Percentiles rank a stretch among this genome's conserved stretches.
Evolutionary conservation across 2,888 invertebrate species (phyloP).

Genomic region (Miltochrista miniata): DNA sequence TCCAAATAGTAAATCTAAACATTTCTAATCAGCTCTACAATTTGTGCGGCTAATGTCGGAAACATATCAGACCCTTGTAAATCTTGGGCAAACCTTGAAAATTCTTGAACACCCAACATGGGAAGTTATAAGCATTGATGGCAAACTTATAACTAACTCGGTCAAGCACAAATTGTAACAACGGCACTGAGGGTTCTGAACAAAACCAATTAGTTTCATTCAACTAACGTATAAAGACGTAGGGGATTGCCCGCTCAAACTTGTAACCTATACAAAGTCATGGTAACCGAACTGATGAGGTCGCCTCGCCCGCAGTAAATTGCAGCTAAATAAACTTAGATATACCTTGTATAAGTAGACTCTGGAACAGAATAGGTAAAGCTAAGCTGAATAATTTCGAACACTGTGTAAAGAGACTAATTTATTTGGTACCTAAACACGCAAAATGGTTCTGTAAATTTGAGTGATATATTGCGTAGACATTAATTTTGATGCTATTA

Average conservation of each 20-base stretch:
- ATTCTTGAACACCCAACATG: conserved; percentile 7
- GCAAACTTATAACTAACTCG: conserved; percentile 1
- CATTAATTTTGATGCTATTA: too few species aligned
- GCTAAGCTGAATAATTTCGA: too few species aligned
- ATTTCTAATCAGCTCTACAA: too few species aligned
- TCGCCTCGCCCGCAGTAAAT: background rate
- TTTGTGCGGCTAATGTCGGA: background rate
- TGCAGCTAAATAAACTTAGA: background rate
- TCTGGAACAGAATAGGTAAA: too few species aligned
- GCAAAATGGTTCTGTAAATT: too few species aligned
- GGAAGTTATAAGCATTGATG: conserved; percentile 2
- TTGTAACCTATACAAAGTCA: background rate
- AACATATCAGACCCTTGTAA: conserved; percentile 4
- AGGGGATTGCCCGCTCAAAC: background rate
- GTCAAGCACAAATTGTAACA: background rate
- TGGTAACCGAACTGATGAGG: background rate
- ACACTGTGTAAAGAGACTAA: too few species aligned
- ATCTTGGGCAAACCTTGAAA: conserved; percentile 3
- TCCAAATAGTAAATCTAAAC: too few species aligned
- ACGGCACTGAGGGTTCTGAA: background rate
- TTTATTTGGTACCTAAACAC: too few species aligned
- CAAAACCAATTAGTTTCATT: background rate
- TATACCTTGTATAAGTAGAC: background rate
- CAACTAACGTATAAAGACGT: background rate
- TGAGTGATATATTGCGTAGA: too few species aligned